Percentiles rank a stretch among this genome's conserved stretches.
Conservation (phyloP, 2,888 invertebrate genomes). For the Nomada goodeniana region DNA sequence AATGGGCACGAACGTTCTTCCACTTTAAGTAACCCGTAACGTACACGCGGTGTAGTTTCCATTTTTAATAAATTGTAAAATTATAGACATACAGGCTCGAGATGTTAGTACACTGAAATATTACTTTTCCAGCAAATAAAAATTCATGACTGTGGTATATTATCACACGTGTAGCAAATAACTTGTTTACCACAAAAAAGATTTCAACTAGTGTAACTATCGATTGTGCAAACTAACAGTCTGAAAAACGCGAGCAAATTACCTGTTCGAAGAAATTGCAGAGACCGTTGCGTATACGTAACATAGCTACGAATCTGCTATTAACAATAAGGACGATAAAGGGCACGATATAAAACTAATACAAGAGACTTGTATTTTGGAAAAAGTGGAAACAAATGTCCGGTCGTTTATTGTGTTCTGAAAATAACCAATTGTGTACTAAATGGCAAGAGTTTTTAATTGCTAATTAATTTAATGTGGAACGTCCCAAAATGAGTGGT, state of each 20-base stretch:
- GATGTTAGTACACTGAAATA: neutral
- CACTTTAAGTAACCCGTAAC: neutral
- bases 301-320: neutral
- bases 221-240: neutral
- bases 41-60: neutral
- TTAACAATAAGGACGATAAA: too few species aligned
- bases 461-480: too few species aligned
- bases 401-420: too few species aligned
- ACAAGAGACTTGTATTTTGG: too few species aligned
- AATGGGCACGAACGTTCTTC: neutral
- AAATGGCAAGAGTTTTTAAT: too few species aligned
- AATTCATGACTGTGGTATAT: neutral
- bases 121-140: neutral
- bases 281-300: neutral
- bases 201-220: neutral
- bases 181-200: too few species aligned
- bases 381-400: too few species aligned
- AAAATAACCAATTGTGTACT: too few species aligned
- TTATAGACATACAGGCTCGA: neutral
- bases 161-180: neutral
- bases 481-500: too few species aligned
- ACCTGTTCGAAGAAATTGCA: neutral
- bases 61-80: neutral
- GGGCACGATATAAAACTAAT: too few species aligned
- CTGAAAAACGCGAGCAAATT: neutral